These are phyloP conservation scores for Aleiodes testaceus DNA, from an alignment of 2,888 invertebrate species.

Conservation along the genomic window DNA sequence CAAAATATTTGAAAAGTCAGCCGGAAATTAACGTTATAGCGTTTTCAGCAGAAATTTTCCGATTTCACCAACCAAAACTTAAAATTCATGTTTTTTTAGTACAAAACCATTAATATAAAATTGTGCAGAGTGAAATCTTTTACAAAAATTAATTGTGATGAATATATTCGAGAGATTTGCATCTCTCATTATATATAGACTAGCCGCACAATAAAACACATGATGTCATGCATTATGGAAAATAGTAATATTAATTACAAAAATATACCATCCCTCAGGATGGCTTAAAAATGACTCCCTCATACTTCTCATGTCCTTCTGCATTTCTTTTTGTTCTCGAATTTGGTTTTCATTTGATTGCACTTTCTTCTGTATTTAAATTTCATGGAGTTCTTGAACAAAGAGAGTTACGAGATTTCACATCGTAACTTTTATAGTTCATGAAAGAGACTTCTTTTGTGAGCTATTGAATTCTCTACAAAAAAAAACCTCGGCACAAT, in stretches of 20 bases:
- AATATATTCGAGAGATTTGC: conserved; percentile 6
- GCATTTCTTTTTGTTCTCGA: not conserved
- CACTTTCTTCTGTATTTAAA: too few species aligned
- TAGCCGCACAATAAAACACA: conserved; percentile 8
- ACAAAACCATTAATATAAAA: not conserved
- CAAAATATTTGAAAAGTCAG: too few species aligned
- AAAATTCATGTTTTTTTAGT: too few species aligned
- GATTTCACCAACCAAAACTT: too few species aligned
- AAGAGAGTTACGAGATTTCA: too few species aligned
- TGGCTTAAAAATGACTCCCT: conserved; percentile 1
- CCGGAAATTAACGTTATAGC: too few species aligned
- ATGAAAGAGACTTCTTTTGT: too few species aligned
- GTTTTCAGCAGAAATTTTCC: too few species aligned
- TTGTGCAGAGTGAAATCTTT: conserved; percentile 10
- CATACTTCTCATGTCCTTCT: not conserved
- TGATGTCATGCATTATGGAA: not conserved
- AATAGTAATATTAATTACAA: conserved; percentile 6
- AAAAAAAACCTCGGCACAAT: too few species aligned
- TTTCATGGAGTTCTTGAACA: too few species aligned
- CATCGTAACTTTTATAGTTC: too few species aligned
- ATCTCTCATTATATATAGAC: conserved; percentile 12
- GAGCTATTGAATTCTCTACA: too few species aligned
- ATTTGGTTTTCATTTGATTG: not conserved
- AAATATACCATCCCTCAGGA: conserved; percentile 24
- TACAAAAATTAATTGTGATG: not conserved